Conservation (phyloP, 2,113 vertebrate genomes). For the Condylura cristata region DNA sequence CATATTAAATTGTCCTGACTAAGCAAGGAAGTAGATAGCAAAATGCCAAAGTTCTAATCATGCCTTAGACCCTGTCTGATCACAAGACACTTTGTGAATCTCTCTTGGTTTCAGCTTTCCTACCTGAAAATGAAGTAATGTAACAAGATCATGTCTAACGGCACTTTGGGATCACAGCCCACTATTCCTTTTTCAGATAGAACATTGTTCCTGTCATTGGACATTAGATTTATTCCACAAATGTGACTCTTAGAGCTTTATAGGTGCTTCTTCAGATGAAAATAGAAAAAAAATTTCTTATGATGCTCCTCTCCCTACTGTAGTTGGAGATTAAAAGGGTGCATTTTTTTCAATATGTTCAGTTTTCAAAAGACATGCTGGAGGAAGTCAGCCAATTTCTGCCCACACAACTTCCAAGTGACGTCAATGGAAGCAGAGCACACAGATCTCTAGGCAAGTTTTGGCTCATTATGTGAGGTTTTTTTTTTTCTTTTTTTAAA, state of each 20-base stretch:
- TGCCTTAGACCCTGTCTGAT: neutral
- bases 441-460: conserved; percentile 80
- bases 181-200: neutral
- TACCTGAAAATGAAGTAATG: neutral
- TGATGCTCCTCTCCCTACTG: conserved; percentile 55
- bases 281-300: conserved; percentile 64
- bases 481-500: conserved; percentile 68
- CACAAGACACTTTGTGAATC: neutral
- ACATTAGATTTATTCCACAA: neutral
- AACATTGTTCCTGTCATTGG: neutral
- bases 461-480: conserved; percentile 79
- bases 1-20: neutral
- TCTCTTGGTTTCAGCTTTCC: conserved; percentile 24
- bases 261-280: conserved; percentile 45
- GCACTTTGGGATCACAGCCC: neutral
- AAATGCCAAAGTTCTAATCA: neutral
- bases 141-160: conserved; percentile 15
- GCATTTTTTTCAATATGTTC: conserved; percentile 73
- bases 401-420: conserved; percentile 82
- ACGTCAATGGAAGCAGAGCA: conserved; percentile 79
- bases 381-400: conserved; percentile 81
- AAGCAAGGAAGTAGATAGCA: neutral
- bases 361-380: conserved; percentile 79
- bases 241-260: neutral
- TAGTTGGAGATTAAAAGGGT: conserved; percentile 71